These are phyloP conservation scores for Caenorhabditis sp. DNA, from an alignment of 2,888 invertebrate species.

Conservation along the genomic window DNA sequence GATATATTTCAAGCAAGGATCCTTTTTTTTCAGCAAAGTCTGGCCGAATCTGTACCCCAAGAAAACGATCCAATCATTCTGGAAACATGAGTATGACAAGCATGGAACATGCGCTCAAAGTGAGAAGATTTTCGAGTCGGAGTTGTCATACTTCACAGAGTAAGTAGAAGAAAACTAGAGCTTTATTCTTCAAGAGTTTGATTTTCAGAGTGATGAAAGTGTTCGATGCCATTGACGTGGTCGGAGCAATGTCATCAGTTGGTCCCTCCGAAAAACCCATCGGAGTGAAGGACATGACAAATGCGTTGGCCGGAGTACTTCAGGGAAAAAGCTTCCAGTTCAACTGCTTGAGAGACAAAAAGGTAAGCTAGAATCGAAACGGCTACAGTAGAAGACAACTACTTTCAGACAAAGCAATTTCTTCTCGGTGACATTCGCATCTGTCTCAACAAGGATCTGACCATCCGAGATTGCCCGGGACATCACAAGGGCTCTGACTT, in stretches of 20 bases:
- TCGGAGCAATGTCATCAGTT: conserved; percentile 31
- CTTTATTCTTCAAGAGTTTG: background rate
- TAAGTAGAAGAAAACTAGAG: conserved; percentile 34
- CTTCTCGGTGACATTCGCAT: conserved; percentile 69
- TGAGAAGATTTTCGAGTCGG: conserved; percentile 58
- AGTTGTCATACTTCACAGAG: conserved; percentile 69
- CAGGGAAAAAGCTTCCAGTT: conserved; percentile 61
- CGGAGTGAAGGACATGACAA: conserved; percentile 3
- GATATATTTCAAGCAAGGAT: background rate
- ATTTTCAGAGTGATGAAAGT: conserved; percentile 52
- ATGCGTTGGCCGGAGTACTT: conserved; percentile 43
- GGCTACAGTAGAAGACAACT: background rate
- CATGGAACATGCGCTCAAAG: conserved; percentile 75
- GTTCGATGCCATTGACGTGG: conserved; percentile 33
- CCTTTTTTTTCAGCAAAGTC: conserved; percentile 43
- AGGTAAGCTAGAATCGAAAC: conserved; percentile 40
- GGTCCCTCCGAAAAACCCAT: conserved; percentile 52
- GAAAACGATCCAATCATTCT: conserved; percentile 66
- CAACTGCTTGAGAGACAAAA: conserved; percentile 71
- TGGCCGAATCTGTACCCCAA: conserved; percentile 73
- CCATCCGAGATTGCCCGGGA: conserved; percentile 60
- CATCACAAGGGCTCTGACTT: conserved; percentile 14
- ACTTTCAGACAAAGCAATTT: conserved; percentile 61
- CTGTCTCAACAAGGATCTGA: conserved; percentile 64
- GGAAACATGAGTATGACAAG: conserved; percentile 78